Conservation (phyloP, 2,888 invertebrate species). For the Drosophila quinaria region DNA sequence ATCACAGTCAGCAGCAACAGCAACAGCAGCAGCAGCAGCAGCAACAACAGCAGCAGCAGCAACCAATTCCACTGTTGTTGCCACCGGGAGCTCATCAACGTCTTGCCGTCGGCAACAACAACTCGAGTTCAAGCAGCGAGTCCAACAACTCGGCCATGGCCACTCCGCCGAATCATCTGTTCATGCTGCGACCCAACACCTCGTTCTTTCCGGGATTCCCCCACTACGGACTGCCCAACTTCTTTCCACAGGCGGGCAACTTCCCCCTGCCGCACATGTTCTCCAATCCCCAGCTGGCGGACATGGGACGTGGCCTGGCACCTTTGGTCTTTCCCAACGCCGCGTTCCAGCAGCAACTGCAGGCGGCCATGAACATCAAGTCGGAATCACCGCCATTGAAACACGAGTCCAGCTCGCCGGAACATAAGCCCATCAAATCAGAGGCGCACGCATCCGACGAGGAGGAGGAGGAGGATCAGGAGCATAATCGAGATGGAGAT, state of each 20-base stretch:
- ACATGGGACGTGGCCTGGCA: slow-evolving; percentile 86
- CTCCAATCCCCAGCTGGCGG: slow-evolving; percentile 85
- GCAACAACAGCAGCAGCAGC: slow-evolving; percentile 79
- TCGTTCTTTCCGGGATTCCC: slow-evolving; percentile 89
- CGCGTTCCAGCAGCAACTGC: slow-evolving; percentile 65
- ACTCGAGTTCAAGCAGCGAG: slow-evolving; percentile 19
- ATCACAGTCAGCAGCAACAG: slow-evolving; percentile 40
- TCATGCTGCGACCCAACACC: slow-evolving; percentile 90
- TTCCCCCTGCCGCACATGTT: slow-evolving; percentile 87
- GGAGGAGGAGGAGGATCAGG: slow-evolving; percentile 46
- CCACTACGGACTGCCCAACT: slow-evolving; percentile 86
- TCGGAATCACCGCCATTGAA: slow-evolving; percentile 23
- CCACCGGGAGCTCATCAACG: slow-evolving; percentile 51
- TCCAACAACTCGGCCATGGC: slow-evolving; percentile 83
- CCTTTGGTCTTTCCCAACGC: slow-evolving; percentile 67
- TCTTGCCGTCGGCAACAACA: slow-evolving; percentile 77
- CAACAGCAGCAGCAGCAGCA: slow-evolving; percentile 43
- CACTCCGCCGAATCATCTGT: slow-evolving; percentile 88
- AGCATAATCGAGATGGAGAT: neutral
- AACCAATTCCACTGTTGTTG: slow-evolving; percentile 49
- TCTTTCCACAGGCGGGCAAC: slow-evolving; percentile 84
- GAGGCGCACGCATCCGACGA: slow-evolving; percentile 54
- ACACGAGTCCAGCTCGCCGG: slow-evolving; percentile 43
- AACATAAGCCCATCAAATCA: slow-evolving; percentile 48
- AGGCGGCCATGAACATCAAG: slow-evolving; percentile 58